These are phyloP conservation scores for Octodon degus DNA, from an alignment of 2,113 vertebrate species.

Conservation along the genomic window DNA sequence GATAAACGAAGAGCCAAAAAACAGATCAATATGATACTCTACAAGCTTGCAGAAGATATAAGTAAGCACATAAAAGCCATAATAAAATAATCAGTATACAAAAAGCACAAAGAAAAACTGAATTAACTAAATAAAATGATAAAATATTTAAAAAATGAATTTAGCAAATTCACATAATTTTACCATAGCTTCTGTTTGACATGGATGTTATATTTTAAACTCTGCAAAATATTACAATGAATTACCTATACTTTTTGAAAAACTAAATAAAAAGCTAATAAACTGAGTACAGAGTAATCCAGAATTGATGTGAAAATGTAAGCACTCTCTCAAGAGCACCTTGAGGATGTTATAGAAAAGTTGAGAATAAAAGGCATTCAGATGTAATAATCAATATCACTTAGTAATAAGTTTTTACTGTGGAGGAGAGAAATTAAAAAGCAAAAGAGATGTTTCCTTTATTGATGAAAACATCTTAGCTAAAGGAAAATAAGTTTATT, in stretches of 20 bases:
- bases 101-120: neutral
- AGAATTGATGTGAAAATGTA: neutral
- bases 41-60: neutral
- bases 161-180: neutral
- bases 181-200: neutral
- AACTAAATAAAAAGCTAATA: neutral
- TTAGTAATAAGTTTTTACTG: neutral
- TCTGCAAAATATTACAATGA: neutral
- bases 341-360: neutral
- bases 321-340: too few relatives aligned
- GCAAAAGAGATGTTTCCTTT: neutral
- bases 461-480: neutral
- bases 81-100: neutral
- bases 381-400: neutral
- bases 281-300: neutral
- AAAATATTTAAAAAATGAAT: neutral
- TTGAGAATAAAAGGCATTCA: neutral
- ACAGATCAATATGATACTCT: neutral
- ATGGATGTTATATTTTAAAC: neutral
- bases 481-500: neutral
- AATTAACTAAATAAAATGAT: neutral
- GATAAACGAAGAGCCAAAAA: neutral
- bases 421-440: neutral
- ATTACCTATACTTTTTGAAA: neutral
- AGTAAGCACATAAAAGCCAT: neutral